A percentile compares a stretch with the other conserved stretches of the same genome.
phyloP scores from a whole-genome alignment of 1,140 invertebrate species.

The Pectinophora gossypiella region DNA sequence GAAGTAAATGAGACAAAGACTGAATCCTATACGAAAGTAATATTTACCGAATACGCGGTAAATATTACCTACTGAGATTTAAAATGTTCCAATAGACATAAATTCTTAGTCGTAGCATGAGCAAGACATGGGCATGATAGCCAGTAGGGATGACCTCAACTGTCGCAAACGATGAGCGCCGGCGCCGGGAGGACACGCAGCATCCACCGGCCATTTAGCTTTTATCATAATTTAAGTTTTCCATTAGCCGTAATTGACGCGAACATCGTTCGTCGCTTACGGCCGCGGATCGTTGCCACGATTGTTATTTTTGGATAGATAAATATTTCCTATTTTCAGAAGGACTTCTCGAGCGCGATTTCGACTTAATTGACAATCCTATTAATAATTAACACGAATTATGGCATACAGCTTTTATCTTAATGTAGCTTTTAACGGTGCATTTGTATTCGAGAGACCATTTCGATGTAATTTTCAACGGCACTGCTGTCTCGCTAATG shows the following conservation, averaged over 20 bases:
- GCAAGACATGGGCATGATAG: no score
- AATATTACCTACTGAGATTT: no score
- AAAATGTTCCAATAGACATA: no score
- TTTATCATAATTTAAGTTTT: slow-evolving; percentile 76
- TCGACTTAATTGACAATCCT: slow-evolving; percentile 66
- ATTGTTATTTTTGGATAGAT: slow-evolving; percentile 72
- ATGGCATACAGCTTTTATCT: slow-evolving; percentile 66
- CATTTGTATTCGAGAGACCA: slow-evolving; percentile 58
- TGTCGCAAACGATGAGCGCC: no score
- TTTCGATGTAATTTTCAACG: slow-evolving; percentile 60
- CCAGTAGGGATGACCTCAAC: no score
- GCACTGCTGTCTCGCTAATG: slow-evolving; percentile 55
- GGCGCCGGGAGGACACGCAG: slow-evolving; percentile 37
- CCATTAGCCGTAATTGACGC: slow-evolving; percentile 74
- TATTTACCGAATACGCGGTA: no score
- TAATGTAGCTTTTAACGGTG: slow-evolving; percentile 64
- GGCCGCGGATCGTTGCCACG: slow-evolving; percentile 49
- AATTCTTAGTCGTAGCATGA: no score
- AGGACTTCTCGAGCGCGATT: slow-evolving; percentile 48
- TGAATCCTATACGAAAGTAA: no score
- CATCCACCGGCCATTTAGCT: slow-evolving; percentile 56
- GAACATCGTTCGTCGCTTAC: slow-evolving; percentile 74
- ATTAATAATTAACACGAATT: slow-evolving; percentile 71
- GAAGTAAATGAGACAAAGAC: no score
- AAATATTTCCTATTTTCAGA: slow-evolving; percentile 69